A percentile compares a stretch with the other conserved stretches of the same genome.
Evolutionary conservation across 2,797 vertebrate genomes (phyloP).

Genomic region (Neoniphon sammara): DNA sequence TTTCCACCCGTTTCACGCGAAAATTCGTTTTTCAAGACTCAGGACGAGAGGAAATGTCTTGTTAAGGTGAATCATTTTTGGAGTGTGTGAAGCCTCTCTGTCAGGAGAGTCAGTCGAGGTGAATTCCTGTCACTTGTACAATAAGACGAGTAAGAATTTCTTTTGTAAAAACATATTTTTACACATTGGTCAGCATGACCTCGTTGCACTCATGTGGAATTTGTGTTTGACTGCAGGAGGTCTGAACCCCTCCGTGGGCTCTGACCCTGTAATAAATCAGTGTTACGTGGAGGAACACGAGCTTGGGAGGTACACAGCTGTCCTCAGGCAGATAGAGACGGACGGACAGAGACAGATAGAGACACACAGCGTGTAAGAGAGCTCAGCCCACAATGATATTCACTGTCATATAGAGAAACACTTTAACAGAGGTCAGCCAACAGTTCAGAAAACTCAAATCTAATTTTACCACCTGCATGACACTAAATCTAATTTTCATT

Average conservation of each 20-base stretch:
- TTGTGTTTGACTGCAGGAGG: background rate
- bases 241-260: background rate
- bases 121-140: no score
- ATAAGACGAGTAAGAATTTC: no score
- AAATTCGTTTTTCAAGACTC: no score
- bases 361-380: background rate
- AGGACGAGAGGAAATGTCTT: no score
- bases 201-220: background rate
- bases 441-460: constrained; percentile 8
- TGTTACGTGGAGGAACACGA: background rate
- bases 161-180: no score
- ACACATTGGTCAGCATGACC: background rate
- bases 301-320: accelerated
- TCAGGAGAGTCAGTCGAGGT: no score
- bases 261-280: constrained; percentile 19
- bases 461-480: constrained; percentile 30
- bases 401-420: background rate
- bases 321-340: background rate
- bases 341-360: background rate
- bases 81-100: no score
- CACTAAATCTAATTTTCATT: constrained; percentile 35
- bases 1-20: no score
- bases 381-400: background rate
- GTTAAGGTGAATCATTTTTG: no score
- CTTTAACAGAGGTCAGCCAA: no score